These are phyloP conservation scores for Tortrix viridana DNA, from an alignment of 2,888 invertebrate genomes.

Conservation along the genomic window DNA sequence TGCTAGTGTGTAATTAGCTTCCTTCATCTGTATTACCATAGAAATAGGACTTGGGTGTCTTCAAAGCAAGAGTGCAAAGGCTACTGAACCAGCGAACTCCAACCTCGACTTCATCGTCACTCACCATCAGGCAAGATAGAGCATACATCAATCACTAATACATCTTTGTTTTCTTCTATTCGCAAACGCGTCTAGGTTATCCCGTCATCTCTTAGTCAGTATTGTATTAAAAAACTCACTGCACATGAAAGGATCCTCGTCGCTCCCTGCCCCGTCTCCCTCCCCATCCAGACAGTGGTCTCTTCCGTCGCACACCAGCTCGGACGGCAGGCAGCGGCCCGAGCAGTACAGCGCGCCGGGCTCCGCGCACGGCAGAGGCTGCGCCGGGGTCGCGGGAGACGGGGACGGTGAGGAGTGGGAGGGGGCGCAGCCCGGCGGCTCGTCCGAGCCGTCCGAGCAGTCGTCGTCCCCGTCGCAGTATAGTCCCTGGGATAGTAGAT, in stretches of 20 bases:
- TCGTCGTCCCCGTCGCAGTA: slow-evolving; percentile 88
- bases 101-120: no score
- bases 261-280: slow-evolving; percentile 83
- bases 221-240: no score
- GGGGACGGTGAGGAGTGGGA: slow-evolving; percentile 49
- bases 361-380: slow-evolving; percentile 55
- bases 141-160: no score
- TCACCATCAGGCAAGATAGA: no score
- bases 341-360: slow-evolving; percentile 85
- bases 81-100: no score
- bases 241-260: slow-evolving; percentile 85
- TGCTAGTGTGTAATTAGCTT: no score
- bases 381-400: slow-evolving; percentile 59
- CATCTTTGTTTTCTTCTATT: no score
- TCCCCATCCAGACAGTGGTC: slow-evolving; percentile 88
- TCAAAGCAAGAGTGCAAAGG: no score
- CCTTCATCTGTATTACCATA: no score
- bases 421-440: slow-evolving; percentile 75
- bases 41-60: no score
- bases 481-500: slow-evolving; percentile 69
- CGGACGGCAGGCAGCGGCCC: slow-evolving; percentile 86
- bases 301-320: slow-evolving; percentile 88
- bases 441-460: slow-evolving; percentile 89
- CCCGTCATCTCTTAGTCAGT: no score
- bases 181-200: no score